Conservation (phyloP, 2,113 vertebrate species). For the Pedionomus torquatus region DNA sequence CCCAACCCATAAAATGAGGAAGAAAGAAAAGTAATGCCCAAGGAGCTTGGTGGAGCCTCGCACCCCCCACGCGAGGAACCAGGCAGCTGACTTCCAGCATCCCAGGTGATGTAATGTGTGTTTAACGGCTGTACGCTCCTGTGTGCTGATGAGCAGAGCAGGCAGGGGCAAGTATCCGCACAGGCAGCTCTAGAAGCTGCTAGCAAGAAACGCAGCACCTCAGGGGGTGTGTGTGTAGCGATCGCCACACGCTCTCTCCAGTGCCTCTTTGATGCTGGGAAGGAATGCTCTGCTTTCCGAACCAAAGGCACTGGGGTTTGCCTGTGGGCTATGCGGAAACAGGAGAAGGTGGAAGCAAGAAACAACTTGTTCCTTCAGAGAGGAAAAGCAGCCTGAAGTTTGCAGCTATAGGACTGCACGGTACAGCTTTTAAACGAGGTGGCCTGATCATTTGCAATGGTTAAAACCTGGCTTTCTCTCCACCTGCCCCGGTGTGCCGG, state of each 20-base stretch:
- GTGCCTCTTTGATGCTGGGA: background rate
- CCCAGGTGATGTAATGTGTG: constrained; percentile 29
- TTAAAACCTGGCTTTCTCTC: background rate
- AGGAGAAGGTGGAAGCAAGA: constrained; percentile 33
- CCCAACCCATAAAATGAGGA: background rate
- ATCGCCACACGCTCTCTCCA: fast-evolving
- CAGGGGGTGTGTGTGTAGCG: background rate
- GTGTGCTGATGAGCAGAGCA: background rate
- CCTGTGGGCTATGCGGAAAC: constrained; percentile 26
- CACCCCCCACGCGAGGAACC: background rate
- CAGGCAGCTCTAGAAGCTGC: background rate
- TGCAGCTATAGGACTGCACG: background rate
- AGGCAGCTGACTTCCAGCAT: constrained; percentile 38
- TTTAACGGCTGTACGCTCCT: background rate
- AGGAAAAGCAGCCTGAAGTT: background rate
- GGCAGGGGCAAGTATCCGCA: constrained; percentile 1
- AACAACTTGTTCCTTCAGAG: background rate
- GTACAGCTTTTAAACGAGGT: background rate
- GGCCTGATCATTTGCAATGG: background rate
- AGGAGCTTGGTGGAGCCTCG: background rate
- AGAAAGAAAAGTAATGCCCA: constrained; percentile 13
- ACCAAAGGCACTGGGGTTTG: constrained; percentile 2
- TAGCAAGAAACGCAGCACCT: background rate
- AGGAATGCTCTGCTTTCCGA: background rate
- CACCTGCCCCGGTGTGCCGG: background rate